Conservation (phyloP, 2,888 invertebrate genomes). For the Lapara coniferarum region DNA sequence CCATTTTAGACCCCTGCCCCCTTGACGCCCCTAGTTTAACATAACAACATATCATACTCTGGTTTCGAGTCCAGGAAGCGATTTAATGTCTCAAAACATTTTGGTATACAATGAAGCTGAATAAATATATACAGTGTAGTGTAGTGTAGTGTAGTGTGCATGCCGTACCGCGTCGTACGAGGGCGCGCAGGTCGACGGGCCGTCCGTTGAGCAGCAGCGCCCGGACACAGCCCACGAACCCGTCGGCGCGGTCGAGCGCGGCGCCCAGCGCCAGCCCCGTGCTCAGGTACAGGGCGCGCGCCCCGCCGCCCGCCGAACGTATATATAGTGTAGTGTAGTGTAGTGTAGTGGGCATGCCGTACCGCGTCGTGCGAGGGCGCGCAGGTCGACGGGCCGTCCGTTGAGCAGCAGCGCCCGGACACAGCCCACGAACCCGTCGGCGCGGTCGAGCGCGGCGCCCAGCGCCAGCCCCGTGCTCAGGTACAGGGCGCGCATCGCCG, state of each 20-base stretch:
- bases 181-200: constrained; percentile 89
- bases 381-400: constrained; percentile 91
- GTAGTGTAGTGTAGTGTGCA: no score
- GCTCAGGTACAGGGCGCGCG: constrained; percentile 94
- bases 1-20: no score
- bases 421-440: constrained; percentile 98
- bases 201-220: constrained; percentile 94
- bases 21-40: no score
- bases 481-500: constrained; percentile 95
- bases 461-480: constrained; percentile 92
- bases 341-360: no score
- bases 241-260: constrained; percentile 93
- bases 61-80: no score
- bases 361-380: constrained; percentile 87
- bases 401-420: constrained; percentile 94
- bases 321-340: no score
- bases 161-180: constrained; percentile 86
- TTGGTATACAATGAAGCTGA: no score
- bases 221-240: constrained; percentile 96
- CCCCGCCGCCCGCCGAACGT: constrained; percentile 91
- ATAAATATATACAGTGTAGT: no score
- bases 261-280: constrained; percentile 93
- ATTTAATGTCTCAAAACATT: no score
- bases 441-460: constrained; percentile 92
- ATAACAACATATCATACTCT: no score